Evolutionary conservation across 2,113 vertebrate genomes (phyloP), one percentile per base, ranked within the genome.

Genomic region (Pungitius pungitius): DNA sequence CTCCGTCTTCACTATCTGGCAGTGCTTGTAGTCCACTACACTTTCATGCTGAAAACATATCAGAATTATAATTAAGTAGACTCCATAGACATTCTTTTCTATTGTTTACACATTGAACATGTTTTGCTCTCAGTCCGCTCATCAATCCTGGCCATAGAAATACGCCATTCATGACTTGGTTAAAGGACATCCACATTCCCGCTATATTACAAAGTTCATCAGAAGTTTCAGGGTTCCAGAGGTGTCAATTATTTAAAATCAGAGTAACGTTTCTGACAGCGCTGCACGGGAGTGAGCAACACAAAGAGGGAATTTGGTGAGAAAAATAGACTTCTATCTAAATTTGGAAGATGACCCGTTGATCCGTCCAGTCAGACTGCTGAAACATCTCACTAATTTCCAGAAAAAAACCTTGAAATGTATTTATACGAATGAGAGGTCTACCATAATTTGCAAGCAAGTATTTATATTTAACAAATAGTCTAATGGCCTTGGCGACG

Each of bases 1-100:
- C 17, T 94, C 94, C 20, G 93, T 96, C 92, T 95, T 97, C 0
- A 94, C 90, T 64, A 99, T 97, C 91, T 96, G 93, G 88, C 98
- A 99, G 87, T 99, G 98, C 43, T 97, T 99, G 74, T 96, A 96
- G 85, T 97, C 96, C 82, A 92, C 93, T 78, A 90, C 86, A n/a
- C 77, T 83, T 3, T 96, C 95, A 70, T 84, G 89, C 98, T 95
- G 69, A 52, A 47, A 35, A 35, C 33, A 6, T 35, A 35, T 35
- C 4, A 20, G 2, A 24, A 24, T 20, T 11, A 27, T 26, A 61
- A 3, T n/a, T 17, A 26, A 26, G 58, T 24, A 39, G 35, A 14
- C 20, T 40, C 26, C 35, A 6, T 8, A 35, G 33, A 35, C 33
- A 35, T 35, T 35, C 5, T 35, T 35, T 35, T 35, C 4, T 35